Percentiles rank a stretch among this genome's conserved stretches.
These are phyloP conservation scores for Seira sanloemensis DNA, from an alignment of 2,888 invertebrate genomes.

Conservation along the genomic window DNA sequence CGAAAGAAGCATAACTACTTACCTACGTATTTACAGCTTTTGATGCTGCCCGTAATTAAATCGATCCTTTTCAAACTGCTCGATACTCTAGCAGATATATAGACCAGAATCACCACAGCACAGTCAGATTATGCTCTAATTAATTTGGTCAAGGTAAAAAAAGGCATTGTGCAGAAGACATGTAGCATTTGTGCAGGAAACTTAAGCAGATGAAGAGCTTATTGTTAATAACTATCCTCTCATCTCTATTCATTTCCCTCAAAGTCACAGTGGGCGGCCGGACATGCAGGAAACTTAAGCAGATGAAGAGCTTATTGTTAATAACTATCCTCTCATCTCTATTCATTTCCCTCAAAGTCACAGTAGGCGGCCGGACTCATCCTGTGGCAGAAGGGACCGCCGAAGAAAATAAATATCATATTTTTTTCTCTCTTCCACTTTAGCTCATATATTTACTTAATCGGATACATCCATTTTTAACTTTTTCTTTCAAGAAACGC, in stretches of 20 bases:
- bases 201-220: constrained; percentile 4
- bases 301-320: too few species aligned
- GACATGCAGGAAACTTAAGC: too few species aligned
- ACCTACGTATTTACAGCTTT: too few species aligned
- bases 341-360: constrained; percentile 4
- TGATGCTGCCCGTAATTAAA: neutral
- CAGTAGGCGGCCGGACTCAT: neutral
- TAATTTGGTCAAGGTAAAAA: constrained; percentile 58
- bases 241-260: neutral
- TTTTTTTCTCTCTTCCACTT: neutral
- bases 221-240: neutral
- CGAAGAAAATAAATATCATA: neutral
- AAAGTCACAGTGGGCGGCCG: neutral
- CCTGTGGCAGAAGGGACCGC: too few species aligned
- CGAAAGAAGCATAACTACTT: too few species aligned
- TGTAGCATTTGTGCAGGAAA: too few species aligned
- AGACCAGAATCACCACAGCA: neutral
- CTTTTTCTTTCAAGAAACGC: neutral
- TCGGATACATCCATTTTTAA: constrained; percentile 1
- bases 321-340: neutral
- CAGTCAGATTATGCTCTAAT: constrained; percentile 38
- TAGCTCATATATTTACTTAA: neutral
- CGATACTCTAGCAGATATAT: neutral
- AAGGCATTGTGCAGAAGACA: too few species aligned
- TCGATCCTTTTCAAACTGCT: neutral